Evolutionary conservation across 2,888 invertebrate genomes (phyloP).

Genomic region (Holacanthella duospinosa): DNA sequence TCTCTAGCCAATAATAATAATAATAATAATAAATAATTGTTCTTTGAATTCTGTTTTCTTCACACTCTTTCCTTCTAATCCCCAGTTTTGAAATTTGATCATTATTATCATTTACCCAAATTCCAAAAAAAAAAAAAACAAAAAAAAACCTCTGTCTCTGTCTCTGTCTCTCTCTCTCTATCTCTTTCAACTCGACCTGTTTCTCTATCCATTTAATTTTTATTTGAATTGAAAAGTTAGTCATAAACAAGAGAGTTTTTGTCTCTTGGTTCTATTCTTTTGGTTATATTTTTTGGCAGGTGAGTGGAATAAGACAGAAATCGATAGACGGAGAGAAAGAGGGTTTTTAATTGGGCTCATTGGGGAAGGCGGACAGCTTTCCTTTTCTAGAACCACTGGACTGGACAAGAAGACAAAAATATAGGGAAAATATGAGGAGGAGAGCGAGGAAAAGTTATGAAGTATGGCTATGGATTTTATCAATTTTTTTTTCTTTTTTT

Average conservation of each 20-base stretch:
- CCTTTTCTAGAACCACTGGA: not conserved
- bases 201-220: not conserved
- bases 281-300: not conserved
- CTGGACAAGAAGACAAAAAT: not conserved
- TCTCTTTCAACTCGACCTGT: not conserved
- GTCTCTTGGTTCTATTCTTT: not conserved
- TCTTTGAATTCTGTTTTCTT: too few species aligned
- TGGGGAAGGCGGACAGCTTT: slow-evolving; percentile 2
- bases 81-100: too few species aligned
- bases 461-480: slow-evolving; percentile 3
- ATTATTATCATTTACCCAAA: too few species aligned
- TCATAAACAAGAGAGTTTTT: not conserved
- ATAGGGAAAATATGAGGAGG: not conserved
- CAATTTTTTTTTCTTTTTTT: slow-evolving; percentile 3
- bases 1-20: too few species aligned
- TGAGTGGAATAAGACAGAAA: not conserved
- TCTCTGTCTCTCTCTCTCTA: too few species aligned
- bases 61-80: too few species aligned
- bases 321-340: slow-evolving; percentile 1
- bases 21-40: too few species aligned
- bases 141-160: too few species aligned
- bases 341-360: slow-evolving; percentile 5
- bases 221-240: not conserved
- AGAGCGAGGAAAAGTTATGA: not conserved
- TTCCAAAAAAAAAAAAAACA: too few species aligned